Conservation (phyloP, 2,888 invertebrate genomes). For the Macaria notata region DNA sequence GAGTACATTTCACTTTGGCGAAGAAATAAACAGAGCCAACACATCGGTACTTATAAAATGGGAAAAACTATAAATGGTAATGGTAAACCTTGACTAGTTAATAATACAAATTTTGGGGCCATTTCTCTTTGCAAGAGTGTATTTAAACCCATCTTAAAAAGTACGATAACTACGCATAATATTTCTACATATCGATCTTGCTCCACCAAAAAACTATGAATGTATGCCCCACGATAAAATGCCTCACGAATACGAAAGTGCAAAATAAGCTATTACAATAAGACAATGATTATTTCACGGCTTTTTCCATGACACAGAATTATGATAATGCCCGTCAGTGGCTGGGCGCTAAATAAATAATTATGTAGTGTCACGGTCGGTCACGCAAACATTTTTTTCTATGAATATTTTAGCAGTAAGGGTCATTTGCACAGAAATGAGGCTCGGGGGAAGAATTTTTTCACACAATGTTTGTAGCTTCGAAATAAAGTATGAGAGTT, state of each 20-base stretch:
- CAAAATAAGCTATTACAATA: conserved; percentile 1
- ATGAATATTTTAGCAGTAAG: conserved; percentile 18
- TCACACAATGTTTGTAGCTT: conserved; percentile 5
- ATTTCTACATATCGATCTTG: no score
- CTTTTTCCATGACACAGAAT: conserved; percentile 12
- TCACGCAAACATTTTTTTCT: conserved; percentile 19
- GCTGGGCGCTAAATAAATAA: conserved; percentile 12
- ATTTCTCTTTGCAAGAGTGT: no score
- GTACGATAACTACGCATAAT: no score
- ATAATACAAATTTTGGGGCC: no score
- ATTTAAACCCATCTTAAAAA: no score
- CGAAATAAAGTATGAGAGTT: no score
- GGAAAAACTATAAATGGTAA: no score
- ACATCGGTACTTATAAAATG: no score
- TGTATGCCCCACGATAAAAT: not conserved
- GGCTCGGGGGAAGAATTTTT: conserved; percentile 3
- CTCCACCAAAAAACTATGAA: no score
- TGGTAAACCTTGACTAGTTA: no score
- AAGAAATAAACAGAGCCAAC: no score
- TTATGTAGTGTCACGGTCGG: conserved; percentile 18
- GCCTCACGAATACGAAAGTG: conserved; percentile 10
- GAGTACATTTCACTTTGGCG: no score
- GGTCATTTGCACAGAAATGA: conserved; percentile 19
- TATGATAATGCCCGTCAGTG: conserved; percentile 15
- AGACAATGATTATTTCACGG: conserved; percentile 2